These are phyloP conservation scores for Ctenochaetus hawaiiensis DNA, from an alignment of 2,797 vertebrate species.

Conservation along the genomic window DNA sequence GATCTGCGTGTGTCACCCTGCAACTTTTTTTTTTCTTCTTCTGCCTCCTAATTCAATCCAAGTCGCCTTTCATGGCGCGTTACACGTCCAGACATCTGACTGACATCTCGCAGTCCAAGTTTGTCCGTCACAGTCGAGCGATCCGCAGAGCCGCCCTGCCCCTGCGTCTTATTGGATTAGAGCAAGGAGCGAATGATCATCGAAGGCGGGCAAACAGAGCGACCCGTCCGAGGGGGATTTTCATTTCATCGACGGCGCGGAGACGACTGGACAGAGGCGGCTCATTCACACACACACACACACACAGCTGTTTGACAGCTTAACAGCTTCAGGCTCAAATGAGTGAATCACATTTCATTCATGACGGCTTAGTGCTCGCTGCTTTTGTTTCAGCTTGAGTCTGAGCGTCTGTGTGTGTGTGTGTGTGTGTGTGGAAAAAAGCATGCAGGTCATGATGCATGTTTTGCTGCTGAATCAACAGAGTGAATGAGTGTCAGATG, in stretches of 20 bases:
- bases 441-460: too few relatives aligned
- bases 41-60: conserved; percentile 44
- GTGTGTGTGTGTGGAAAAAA: not conserved
- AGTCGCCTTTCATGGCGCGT: conserved; percentile 39
- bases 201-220: conserved; percentile 54
- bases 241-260: conserved; percentile 49
- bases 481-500: not conserved
- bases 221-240: conserved; percentile 59
- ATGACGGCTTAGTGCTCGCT: conserved; percentile 10
- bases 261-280: conserved; percentile 9
- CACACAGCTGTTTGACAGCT: conserved; percentile 40
- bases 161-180: conserved; percentile 75
- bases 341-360: conserved; percentile 49
- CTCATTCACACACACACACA: conserved; percentile 61
- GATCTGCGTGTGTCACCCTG: conserved; percentile 51
- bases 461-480: not conserved
- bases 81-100: conserved; percentile 46
- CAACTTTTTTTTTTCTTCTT: not conserved
- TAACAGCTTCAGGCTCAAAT: conserved; percentile 6
- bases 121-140: conserved; percentile 50
- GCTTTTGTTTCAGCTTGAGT: not conserved
- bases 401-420: not conserved
- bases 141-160: conserved; percentile 28
- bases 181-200: conserved; percentile 64
- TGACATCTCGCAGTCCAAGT: conserved; percentile 47